Conservation (phyloP, 2,888 invertebrate species). For the Seira sanloemensis region DNA sequence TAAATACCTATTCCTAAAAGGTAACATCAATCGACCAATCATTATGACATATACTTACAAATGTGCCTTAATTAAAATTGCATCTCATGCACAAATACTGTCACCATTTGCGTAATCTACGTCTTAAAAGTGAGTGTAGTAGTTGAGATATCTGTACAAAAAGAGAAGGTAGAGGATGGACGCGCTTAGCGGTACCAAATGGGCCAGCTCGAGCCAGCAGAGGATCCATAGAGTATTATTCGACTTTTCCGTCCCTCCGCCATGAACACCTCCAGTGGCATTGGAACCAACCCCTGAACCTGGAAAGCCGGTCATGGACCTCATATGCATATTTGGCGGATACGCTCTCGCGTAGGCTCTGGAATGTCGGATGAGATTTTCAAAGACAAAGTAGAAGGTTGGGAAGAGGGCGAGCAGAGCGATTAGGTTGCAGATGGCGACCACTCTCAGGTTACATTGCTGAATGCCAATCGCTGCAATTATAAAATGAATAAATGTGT, state of each 20-base stretch:
- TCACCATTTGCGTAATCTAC: too few relatives aligned
- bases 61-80: too few relatives aligned
- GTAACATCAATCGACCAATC: too few relatives aligned
- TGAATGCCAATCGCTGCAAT: slow-evolving; percentile 67
- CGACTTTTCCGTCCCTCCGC: slow-evolving; percentile 12
- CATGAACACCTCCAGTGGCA: neutral
- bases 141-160: slow-evolving; percentile 64
- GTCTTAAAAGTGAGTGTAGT: slow-evolving; percentile 56
- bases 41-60: too few relatives aligned
- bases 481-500: too few relatives aligned
- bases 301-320: neutral
- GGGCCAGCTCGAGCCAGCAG: slow-evolving; percentile 67
- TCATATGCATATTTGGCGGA: neutral
- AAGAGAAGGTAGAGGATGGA: slow-evolving; percentile 64
- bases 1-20: too few relatives aligned
- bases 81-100: too few relatives aligned
- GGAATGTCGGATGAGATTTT: slow-evolving; percentile 63
- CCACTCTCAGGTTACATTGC: slow-evolving; percentile 64
- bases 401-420: slow-evolving; percentile 64
- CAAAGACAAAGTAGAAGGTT: slow-evolving; percentile 66
- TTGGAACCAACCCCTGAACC: neutral
- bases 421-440: slow-evolving; percentile 62
- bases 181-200: slow-evolving; percentile 65
- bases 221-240: slow-evolving; percentile 67
- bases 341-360: slow-evolving; percentile 26